Percentiles rank a stretch among this genome's conserved stretches.
Conservation (phyloP, 2,888 invertebrate genomes). For the Leptarthrus brevirostris region DNA sequence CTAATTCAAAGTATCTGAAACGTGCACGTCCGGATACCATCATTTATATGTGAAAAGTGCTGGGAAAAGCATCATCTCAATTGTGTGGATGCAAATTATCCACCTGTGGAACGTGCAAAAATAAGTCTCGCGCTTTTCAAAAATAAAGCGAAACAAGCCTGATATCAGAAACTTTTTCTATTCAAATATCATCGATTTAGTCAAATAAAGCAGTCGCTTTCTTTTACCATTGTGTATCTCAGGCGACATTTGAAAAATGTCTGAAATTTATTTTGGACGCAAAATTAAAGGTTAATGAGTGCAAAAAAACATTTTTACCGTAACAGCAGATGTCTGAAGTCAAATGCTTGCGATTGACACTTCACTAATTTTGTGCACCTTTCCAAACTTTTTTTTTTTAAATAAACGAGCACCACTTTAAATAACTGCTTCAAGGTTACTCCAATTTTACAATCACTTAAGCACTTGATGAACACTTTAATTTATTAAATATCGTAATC, state of each 20-base stretch:
- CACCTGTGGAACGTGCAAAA: background rate
- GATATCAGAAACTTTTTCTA: background rate
- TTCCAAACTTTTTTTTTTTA: background rate
- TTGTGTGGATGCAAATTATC: too few species aligned
- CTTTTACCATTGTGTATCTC: too few species aligned
- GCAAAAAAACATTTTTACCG: slow-evolving; percentile 26
- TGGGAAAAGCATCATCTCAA: background rate
- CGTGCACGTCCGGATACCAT: background rate
- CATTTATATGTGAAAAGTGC: background rate
- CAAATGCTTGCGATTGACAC: background rate
- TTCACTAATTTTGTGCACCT: background rate
- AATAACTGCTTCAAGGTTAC: background rate
- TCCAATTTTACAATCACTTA: background rate
- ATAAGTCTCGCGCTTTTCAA: background rate
- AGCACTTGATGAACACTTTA: slow-evolving; percentile 17
- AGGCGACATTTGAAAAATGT: background rate
- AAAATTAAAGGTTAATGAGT: slow-evolving; percentile 19
- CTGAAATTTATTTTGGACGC: background rate
- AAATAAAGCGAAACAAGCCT: background rate
- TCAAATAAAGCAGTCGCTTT: background rate
- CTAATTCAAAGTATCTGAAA: slow-evolving; percentile 4
- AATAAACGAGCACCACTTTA: background rate
- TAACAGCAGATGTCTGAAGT: slow-evolving; percentile 1
- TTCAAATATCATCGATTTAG: background rate
- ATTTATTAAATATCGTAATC: slow-evolving; percentile 10